Evolutionary conservation across 2,888 invertebrate genomes (phyloP).

Genomic region (Chrysolina americana): DNA sequence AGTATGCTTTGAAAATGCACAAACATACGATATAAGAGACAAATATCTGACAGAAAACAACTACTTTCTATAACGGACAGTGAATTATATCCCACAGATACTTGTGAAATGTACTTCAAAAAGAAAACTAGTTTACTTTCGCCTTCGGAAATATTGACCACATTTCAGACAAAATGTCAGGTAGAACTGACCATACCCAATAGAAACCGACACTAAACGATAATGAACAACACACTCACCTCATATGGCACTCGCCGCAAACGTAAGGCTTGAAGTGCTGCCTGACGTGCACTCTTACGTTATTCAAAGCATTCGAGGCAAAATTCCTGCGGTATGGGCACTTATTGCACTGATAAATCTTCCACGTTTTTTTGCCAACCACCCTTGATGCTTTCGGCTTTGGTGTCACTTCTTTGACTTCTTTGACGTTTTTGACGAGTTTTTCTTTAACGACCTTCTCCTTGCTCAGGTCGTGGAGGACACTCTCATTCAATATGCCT

Average conservation of each 20-base stretch:
- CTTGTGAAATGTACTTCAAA: too few relatives aligned
- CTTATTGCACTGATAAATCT: constrained; percentile 66
- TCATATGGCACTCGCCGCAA: constrained; percentile 67
- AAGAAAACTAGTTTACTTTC: too few relatives aligned
- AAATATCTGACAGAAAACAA: too few relatives aligned
- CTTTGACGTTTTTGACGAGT: not conserved
- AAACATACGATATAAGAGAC: too few relatives aligned
- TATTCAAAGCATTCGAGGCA: constrained; percentile 52
- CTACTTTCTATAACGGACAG: too few relatives aligned
- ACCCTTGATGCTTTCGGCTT: constrained; percentile 45
- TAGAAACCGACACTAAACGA: too few relatives aligned
- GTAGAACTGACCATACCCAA: too few relatives aligned
- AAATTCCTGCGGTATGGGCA: constrained; percentile 64
- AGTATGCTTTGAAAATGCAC: too few relatives aligned
- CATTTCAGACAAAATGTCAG: too few relatives aligned
- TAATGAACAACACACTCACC: constrained; percentile 33
- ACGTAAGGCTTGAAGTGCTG: constrained; percentile 68
- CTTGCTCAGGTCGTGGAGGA: constrained; percentile 48
- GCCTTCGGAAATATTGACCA: too few relatives aligned
- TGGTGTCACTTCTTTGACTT: not conserved
- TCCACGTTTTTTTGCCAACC: constrained; percentile 41
- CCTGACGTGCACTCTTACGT: constrained; percentile 68
- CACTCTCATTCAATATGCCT: constrained; percentile 57
- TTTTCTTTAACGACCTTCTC: constrained; percentile 12
- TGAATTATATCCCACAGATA: too few relatives aligned